Evolutionary conservation across 2,797 vertebrate species (phyloP), one percentile per base, ranked within the genome.

Genomic region (Oreonectes daqikongensis): DNA sequence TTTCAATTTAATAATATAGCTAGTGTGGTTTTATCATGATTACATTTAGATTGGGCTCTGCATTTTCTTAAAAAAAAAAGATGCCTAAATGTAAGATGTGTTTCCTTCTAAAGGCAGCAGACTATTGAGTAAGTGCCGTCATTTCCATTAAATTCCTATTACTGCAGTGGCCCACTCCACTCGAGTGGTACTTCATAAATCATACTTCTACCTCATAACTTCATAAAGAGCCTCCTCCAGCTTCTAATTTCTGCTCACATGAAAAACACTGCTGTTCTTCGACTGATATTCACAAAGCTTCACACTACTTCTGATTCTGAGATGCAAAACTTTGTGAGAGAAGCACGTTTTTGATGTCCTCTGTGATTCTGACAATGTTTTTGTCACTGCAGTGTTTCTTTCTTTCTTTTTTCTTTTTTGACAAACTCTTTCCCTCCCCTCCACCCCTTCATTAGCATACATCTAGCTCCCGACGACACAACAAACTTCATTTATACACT

Each of bases 401-500:
- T 32, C 6, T 32, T 32, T 32, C 32, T 32, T 32, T 32, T 32
- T 11, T 40, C 7, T 40, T 40, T 11, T 40, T 40, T 11, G 9
- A 40, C 38, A 40, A 40, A 40, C 64, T 63, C 38, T n/a, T 70
- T 46, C 65, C 65, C 57, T 61, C 69, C 75, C 81, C 72, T 79
- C 71, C 80, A 48, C 79, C 83, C 78, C 85, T 80, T 89, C 85
- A 91, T 93, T 92, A 91, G 88, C 91, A 90, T 90, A 88, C 90
- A 89, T 92, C 91, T 90, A 88, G 89, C 89, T 82, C 85, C 85
- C 85, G 84, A 84, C 77, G 73, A 86, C 81, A 83, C 90, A 91
- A 90, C 90, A 91, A 89, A 90, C 88, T 90, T 89, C 84, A 90
- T 91, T 90, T 90, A 88, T 91, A 87, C 64, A 55, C 87, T 89